phyloP scores from a whole-genome alignment of 2,888 invertebrate genomes.

The Cantharis rufa region DNA sequence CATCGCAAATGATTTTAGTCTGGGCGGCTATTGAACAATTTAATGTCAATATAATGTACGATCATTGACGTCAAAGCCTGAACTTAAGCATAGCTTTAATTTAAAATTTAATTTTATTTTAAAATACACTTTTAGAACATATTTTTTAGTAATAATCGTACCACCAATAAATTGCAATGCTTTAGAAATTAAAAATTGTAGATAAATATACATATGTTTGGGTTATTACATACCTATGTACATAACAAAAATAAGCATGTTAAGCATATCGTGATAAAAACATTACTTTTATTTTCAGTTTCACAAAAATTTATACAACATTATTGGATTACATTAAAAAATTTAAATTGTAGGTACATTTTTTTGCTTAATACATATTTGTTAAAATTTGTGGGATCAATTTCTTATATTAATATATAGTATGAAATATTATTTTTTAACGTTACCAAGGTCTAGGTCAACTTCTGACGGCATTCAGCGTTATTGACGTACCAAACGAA shows the following conservation, averaged over 20 bases:
- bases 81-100: constrained; percentile 8
- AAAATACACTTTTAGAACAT: neutral
- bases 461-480: constrained; percentile 1
- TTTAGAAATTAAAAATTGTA: neutral
- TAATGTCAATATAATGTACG: constrained; percentile 33
- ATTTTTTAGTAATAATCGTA: neutral
- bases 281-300: neutral
- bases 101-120: neutral
- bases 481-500: constrained; percentile 4
- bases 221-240: neutral
- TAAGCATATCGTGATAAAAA: neutral
- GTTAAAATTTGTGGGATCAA: neutral
- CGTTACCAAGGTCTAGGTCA: constrained; percentile 10
- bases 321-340: neutral
- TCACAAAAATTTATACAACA: neutral
- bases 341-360: too few relatives aligned
- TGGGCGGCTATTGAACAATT: constrained; percentile 32
- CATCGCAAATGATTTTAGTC: constrained; percentile 27
- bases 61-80: constrained; percentile 35
- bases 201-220: neutral
- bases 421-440: neutral
- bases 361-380: too few relatives aligned
- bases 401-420: neutral
- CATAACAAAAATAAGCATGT: neutral
- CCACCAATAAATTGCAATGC: neutral